phyloP scores from a whole-genome alignment of 2,113 vertebrate genomes.

The Phalacrocorax carbo region DNA sequence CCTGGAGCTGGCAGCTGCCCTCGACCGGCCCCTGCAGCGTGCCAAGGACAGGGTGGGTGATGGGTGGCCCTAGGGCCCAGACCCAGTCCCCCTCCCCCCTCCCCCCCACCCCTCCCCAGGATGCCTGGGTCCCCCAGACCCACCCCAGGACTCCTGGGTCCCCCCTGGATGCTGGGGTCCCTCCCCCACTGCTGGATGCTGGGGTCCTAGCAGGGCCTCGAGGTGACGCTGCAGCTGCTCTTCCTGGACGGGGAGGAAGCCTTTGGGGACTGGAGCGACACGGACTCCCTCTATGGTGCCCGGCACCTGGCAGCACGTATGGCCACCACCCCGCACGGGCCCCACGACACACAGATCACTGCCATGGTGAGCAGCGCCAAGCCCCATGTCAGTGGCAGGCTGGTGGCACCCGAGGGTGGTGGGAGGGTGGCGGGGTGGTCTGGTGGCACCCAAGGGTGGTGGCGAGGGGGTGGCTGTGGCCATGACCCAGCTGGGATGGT shows the following conservation, averaged over 20 bases:
- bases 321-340: slow-evolving; percentile 71
- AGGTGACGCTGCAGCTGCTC: slow-evolving; percentile 83
- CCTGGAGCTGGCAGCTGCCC: slow-evolving; percentile 80
- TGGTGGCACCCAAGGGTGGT: background rate
- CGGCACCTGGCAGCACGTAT: slow-evolving; percentile 85
- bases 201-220: background rate
- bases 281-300: slow-evolving; percentile 89
- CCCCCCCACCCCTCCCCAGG: no score
- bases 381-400: fast-evolving
- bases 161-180: background rate
- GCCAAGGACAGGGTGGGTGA: slow-evolving; percentile 77
- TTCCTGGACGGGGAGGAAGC: slow-evolving; percentile 92
- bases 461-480: background rate
- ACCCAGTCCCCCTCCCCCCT: background rate
- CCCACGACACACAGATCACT: slow-evolving; percentile 72
- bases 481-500: no score
- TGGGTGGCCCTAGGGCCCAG: no score
- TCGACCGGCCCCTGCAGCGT: slow-evolving; percentile 74
- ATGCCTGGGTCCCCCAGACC: background rate
- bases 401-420: background rate
- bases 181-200: background rate
- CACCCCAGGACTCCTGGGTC: background rate
- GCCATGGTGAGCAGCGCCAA: slow-evolving; percentile 76
- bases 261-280: slow-evolving; percentile 82
- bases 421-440: fast-evolving